Evolutionary conservation across 2,888 invertebrate species (phyloP), one percentile per base, ranked within the genome.

Genomic region (Priocnemis perturbator): DNA sequence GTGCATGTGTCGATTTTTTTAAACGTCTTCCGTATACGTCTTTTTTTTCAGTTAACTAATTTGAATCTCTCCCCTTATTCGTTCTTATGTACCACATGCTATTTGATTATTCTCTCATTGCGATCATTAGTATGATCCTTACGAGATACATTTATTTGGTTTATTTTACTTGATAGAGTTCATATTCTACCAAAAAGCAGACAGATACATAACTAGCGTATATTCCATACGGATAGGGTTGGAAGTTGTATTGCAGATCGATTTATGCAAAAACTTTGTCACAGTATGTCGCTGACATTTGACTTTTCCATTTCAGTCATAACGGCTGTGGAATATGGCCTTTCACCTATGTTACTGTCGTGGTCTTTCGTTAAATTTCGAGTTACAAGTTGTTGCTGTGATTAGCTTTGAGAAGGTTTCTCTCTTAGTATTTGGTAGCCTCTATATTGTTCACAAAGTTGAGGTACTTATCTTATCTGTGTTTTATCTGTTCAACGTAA

Each of bases 171-270:
- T 57, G 11, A 30, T 37, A 14, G 55, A 26, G 17, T 37, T 37
- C 37, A 9, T 11, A 11, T 37, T 9, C 37, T 37, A 37, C 37
- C 37, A 58, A 48, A 48, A 56, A 68, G 45, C 75, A 75, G 73
- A 75, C 75, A 75, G 75, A 75, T 66, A 66, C 75, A 68, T 75
- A 75, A 76, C 69, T 5, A 37, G 20, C 5, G 11, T 11, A 11
- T 37, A 7, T 5, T 37, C 7, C 4, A 37, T 37, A 37, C n/a
- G n/a, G 11, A 37, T 11, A 37, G 1, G 1, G 37, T 37, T 37
- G 4, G 11, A 11, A 37, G 7, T 37, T 37, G 19, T 44, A n/a
- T 44, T 19, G 11, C 2, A 26, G 44, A 37, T 2, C 59, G 45
- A 26, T n/a, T 59, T 15, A 37, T n/a, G 0, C 56, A 7, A 5